Conservation (phyloP, 1,140 invertebrate genomes). For the Caerostris extrusa region DNA sequence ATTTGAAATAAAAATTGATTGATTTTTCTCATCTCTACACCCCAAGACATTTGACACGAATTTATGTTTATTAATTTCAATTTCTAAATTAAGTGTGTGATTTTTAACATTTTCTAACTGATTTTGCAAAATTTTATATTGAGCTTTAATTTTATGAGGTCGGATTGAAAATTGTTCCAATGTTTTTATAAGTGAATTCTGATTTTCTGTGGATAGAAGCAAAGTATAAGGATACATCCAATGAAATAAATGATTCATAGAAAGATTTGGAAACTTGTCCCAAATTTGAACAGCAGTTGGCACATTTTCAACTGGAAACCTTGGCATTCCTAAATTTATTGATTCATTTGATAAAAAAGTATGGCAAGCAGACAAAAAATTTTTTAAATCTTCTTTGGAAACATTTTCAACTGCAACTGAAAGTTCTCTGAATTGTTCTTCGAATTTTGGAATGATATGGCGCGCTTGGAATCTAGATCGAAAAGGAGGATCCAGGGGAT, state of each 20-base stretch:
- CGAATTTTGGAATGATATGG: conserved; percentile 86
- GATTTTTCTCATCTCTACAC: neutral
- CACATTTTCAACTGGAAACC: conserved; percentile 95
- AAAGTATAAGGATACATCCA: conserved; percentile 69
- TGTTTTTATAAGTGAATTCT: conserved; percentile 37
- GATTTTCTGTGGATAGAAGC: conserved; percentile 50
- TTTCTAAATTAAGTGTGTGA: conserved; percentile 26
- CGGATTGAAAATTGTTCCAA: conserved; percentile 53
- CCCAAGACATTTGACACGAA: neutral
- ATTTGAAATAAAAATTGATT: conserved; percentile 85
- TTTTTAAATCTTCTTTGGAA: conserved; percentile 24
- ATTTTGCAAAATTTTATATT: conserved; percentile 22
- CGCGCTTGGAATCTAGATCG: conserved; percentile 96
- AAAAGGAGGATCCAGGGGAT: conserved; percentile 96
- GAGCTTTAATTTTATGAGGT: neutral
- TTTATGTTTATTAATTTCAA: conserved; percentile 31
- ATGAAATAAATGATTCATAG: conserved; percentile 24
- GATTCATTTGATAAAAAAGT: conserved; percentile 89
- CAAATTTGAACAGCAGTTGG: conserved; percentile 86
- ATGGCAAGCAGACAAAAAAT: conserved; percentile 88
- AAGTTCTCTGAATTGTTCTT: conserved; percentile 49
- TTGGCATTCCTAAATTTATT: conserved; percentile 88
- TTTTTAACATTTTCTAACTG: neutral
- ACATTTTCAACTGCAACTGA: conserved; percentile 14
- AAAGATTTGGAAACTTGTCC: conserved; percentile 78